Percentiles rank a stretch among this genome's conserved stretches.
Conservation (phyloP, 2,113 vertebrate species). For the Rhinoderma darwinii region DNA sequence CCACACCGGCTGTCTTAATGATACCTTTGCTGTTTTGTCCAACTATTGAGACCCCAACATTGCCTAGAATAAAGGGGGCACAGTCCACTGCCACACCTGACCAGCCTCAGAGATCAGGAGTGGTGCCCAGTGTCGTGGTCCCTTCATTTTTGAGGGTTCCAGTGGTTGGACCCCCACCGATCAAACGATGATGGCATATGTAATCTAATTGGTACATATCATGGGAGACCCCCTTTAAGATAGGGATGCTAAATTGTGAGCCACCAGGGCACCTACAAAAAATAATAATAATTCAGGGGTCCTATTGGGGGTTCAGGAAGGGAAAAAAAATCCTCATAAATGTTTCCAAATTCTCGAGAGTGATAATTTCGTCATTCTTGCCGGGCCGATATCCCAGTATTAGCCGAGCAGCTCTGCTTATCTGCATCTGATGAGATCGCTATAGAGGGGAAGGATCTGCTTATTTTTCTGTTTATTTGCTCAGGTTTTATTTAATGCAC, state of each 20-base stretch:
- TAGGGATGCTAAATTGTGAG: not conserved
- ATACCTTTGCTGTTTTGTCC: too few relatives aligned
- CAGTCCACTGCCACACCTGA: too few relatives aligned
- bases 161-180: too few relatives aligned
- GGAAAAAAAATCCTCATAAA: not conserved
- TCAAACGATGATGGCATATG: too few relatives aligned
- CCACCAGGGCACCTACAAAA: not conserved
- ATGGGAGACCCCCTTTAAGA: not conserved
- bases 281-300: too few relatives aligned
- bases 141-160: too few relatives aligned
- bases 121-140: too few relatives aligned
- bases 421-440: conserved; percentile 25
- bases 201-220: too few relatives aligned
- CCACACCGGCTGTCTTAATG: too few relatives aligned
- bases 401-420: not conserved
- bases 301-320: not conserved
- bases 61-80: too few relatives aligned
- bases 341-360: not conserved
- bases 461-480: conserved; percentile 46
- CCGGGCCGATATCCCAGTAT: not conserved
- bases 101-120: too few relatives aligned
- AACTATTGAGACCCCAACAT: too few relatives aligned
- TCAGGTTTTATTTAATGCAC: conserved; percentile 36
- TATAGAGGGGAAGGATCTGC: conserved; percentile 13
- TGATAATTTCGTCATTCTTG: not conserved